Evolutionary conservation across 2,888 invertebrate species (phyloP).

Genomic region (Melieria omissa): DNA sequence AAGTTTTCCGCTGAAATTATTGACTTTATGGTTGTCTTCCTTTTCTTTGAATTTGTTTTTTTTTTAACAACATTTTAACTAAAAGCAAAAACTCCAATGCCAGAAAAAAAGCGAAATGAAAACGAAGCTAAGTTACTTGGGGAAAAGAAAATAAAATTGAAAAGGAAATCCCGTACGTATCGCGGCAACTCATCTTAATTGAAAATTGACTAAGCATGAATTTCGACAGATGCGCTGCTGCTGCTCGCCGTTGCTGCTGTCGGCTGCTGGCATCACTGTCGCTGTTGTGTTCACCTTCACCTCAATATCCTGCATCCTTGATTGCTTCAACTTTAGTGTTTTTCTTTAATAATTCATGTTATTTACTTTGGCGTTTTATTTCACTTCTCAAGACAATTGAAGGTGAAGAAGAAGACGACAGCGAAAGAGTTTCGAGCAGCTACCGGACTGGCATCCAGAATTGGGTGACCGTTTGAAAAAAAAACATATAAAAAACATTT

Average conservation of each 20-base stretch:
- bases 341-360: constrained; percentile 50
- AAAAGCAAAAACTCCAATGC: background rate
- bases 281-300: constrained; percentile 4
- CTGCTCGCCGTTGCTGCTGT: constrained; percentile 11
- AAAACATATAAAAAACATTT: too few species aligned
- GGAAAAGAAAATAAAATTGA: constrained; percentile 23
- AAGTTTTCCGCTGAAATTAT: constrained; percentile 15
- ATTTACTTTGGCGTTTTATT: constrained; percentile 41
- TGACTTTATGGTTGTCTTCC: background rate
- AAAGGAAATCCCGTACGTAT: constrained; percentile 31
- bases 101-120: background rate
- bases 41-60: too few species aligned
- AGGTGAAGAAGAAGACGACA: background rate
- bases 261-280: background rate
- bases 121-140: constrained; percentile 13
- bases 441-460: too few species aligned
- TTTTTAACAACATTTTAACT: too few species aligned
- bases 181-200: constrained; percentile 45
- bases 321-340: constrained; percentile 45
- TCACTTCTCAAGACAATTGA: constrained; percentile 8
- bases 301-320: constrained; percentile 27
- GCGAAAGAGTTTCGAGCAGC: too few species aligned
- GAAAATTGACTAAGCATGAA: constrained; percentile 49
- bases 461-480: too few species aligned
- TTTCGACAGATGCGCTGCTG: constrained; percentile 46